phyloP scores from a whole-genome alignment of 1,140 invertebrate genomes.

The Meloidogyne floridensis region DNA sequence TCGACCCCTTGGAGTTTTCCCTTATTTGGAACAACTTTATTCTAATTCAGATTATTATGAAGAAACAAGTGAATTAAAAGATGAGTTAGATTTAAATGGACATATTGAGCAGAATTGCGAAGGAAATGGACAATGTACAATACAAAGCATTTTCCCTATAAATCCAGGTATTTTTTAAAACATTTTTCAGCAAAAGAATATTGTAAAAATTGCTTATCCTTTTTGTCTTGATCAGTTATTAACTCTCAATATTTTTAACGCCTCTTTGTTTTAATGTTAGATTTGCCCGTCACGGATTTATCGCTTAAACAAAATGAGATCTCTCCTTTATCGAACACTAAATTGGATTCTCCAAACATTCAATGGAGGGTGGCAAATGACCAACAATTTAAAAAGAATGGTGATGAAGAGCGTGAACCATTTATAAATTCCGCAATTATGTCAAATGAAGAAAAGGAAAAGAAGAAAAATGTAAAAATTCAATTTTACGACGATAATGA shows the following conservation, averaged over 20 bases:
- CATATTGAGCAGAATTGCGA: neutral
- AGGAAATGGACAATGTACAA: neutral
- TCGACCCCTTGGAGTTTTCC: conserved; percentile 34
- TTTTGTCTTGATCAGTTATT: too few relatives aligned
- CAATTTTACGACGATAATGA: neutral
- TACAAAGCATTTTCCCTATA: neutral
- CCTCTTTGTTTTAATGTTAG: neutral
- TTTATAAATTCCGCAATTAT: neutral
- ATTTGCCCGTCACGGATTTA: neutral
- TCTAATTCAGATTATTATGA: neutral
- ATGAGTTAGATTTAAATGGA: too few relatives aligned
- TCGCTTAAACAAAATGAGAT: neutral
- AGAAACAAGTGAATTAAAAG: neutral
- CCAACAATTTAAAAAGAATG: neutral
- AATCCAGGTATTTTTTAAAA: too few relatives aligned
- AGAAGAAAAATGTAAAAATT: neutral
- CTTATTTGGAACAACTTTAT: conserved; percentile 33
- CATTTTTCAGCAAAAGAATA: too few relatives aligned
- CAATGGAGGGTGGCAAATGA: too few relatives aligned
- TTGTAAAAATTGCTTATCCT: too few relatives aligned
- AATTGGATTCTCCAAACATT: too few relatives aligned
- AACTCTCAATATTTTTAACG: too few relatives aligned
- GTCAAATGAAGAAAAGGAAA: neutral
- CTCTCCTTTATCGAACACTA: neutral
- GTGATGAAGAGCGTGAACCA: neutral